Conservation (phyloP, 2,888 invertebrate genomes). For the Cabera pusaria region DNA sequence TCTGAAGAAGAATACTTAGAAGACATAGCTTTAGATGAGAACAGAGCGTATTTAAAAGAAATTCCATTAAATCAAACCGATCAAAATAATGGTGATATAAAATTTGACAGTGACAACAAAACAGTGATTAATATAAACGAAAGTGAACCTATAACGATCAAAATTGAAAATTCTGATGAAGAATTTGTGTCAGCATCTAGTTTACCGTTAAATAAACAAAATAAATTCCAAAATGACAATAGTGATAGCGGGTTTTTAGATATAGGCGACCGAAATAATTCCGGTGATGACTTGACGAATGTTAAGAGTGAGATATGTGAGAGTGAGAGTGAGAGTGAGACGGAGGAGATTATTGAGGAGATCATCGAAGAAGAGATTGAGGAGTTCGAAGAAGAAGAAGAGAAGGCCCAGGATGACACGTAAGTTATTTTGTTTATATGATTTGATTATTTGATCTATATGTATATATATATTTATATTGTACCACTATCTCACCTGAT, state of each 20-base stretch:
- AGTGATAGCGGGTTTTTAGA: slow-evolving; percentile 80
- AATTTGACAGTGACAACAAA: slow-evolving; percentile 40
- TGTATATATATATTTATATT: no score
- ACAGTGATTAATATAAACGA: slow-evolving; percentile 59
- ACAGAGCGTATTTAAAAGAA: slow-evolving; percentile 34
- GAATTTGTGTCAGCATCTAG: slow-evolving; percentile 55
- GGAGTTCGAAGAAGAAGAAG: slow-evolving; percentile 33
- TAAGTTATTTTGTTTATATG: slow-evolving; percentile 17
- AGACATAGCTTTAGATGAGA: slow-evolving; percentile 47
- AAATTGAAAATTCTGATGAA: slow-evolving; percentile 47
- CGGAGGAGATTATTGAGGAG: slow-evolving; percentile 56
- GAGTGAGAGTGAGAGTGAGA: slow-evolving; percentile 46
- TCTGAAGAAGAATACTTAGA: slow-evolving; percentile 67
- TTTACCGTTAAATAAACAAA: slow-evolving; percentile 70
- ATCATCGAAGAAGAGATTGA: slow-evolving; percentile 47
- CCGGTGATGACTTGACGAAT: slow-evolving; percentile 53
- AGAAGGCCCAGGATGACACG: slow-evolving; percentile 14
- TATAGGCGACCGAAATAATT: slow-evolving; percentile 59
- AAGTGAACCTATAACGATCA: slow-evolving; percentile 49
- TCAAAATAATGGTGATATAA: not conserved
- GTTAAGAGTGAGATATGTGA: slow-evolving; percentile 47
- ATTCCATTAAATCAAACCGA: slow-evolving; percentile 44
- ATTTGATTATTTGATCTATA: not conserved
- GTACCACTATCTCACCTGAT: no score
- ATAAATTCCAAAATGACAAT: slow-evolving; percentile 70